Conservation (phyloP, 2,797 vertebrate genomes). For the Astyanax mexicanus region DNA sequence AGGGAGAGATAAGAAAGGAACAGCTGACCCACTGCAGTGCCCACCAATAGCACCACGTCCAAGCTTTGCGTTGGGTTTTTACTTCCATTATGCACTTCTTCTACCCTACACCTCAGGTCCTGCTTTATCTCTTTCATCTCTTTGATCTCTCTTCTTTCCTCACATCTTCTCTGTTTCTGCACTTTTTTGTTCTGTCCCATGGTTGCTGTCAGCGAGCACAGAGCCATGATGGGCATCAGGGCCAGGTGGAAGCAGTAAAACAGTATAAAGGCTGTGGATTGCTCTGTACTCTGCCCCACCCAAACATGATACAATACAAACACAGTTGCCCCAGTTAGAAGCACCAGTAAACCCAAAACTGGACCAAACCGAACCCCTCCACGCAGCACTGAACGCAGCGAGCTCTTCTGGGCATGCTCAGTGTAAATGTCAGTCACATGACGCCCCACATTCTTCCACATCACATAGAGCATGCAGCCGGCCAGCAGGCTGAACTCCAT, state of each 20-base stretch:
- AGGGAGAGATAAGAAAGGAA: conserved; percentile 87
- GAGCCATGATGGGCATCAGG: conserved; percentile 82
- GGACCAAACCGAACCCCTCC: conserved; percentile 75
- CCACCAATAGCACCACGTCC: conserved; percentile 85
- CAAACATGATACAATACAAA: conserved; percentile 88
- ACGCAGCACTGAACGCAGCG: conserved; percentile 65
- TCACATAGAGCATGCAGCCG: conserved; percentile 85
- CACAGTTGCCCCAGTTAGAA: conserved; percentile 72
- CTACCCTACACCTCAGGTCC: too few species aligned
- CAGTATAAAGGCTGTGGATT: conserved; percentile 72
- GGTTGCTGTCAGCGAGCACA: conserved; percentile 75
- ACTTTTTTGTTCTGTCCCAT: conserved; percentile 69
- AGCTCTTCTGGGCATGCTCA: conserved; percentile 49
- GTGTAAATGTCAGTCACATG: conserved; percentile 43
- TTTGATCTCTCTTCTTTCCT: not conserved
- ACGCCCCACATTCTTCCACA: conserved; percentile 93
- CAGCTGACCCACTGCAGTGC: conserved; percentile 82
- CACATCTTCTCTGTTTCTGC: not conserved
- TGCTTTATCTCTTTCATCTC: not conserved
- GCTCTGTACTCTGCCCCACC: conserved; percentile 61
- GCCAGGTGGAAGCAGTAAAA: conserved; percentile 85
- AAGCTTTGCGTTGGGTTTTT: conserved; percentile 89
- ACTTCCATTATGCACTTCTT: not conserved
- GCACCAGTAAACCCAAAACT: conserved; percentile 71
- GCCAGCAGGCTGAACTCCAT: conserved; percentile 89